These are phyloP conservation scores for Diprion similis DNA, from an alignment of 1,140 invertebrate genomes.

Conservation along the genomic window DNA sequence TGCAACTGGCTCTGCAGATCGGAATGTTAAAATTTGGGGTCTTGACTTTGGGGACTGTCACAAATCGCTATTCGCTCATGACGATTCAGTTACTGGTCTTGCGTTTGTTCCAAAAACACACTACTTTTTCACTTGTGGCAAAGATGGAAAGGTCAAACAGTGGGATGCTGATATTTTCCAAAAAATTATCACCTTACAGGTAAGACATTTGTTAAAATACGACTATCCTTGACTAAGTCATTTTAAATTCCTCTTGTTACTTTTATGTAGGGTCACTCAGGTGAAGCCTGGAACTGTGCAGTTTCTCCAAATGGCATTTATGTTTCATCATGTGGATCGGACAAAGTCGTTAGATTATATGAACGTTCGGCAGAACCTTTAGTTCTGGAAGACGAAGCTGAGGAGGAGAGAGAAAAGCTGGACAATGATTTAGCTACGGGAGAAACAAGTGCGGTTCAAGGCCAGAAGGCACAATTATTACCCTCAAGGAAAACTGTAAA, in stretches of 20 bases:
- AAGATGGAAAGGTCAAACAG: constrained; percentile 93
- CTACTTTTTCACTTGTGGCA: constrained; percentile 91
- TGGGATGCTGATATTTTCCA: constrained; percentile 97
- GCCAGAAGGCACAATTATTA: constrained; percentile 76
- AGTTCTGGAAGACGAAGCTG: constrained; percentile 90
- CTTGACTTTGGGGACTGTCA: constrained; percentile 98
- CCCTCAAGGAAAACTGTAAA: constrained; percentile 90
- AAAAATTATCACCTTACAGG: constrained; percentile 89
- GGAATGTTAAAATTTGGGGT: constrained; percentile 98
- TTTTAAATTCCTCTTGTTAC: constrained; percentile 17
- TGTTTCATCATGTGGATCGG: constrained; percentile 85
- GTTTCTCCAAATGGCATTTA: constrained; percentile 84
- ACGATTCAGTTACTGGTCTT: constrained; percentile 90
- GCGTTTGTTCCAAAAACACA: constrained; percentile 92
- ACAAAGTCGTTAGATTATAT: constrained; percentile 88
- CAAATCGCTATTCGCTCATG: constrained; percentile 88
- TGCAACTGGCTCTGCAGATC: constrained; percentile 92
- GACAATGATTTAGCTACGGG: constrained; percentile 77
- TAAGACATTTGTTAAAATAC: constrained; percentile 50
- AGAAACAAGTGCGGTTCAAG: constrained; percentile 71
- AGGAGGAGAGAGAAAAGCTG: constrained; percentile 78
- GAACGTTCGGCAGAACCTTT: constrained; percentile 88
- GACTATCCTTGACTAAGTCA: background rate
- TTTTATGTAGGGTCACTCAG: constrained; percentile 73
- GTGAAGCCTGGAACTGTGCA: constrained; percentile 77